Percentiles rank a stretch among this genome's conserved stretches.
phyloP scores from a whole-genome alignment of 1,140 invertebrate species.

The Drosophila aff. region DNA sequence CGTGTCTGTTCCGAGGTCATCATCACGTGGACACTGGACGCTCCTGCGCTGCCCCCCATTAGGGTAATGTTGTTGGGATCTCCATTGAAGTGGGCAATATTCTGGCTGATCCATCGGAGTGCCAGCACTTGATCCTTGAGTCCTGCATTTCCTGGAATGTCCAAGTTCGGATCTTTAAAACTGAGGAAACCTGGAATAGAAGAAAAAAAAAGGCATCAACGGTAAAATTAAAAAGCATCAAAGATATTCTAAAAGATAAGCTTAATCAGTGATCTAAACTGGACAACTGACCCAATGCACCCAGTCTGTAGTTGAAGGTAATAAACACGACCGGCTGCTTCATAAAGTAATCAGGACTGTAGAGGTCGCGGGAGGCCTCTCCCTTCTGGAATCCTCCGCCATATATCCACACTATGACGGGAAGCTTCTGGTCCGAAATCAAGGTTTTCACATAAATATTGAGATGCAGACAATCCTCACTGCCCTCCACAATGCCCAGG shows the following conservation, averaged over 20 bases:
- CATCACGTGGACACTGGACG: constrained; percentile 85
- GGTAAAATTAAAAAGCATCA: too few relatives aligned
- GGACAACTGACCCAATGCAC: constrained; percentile 84
- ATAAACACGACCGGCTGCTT: constrained; percentile 86
- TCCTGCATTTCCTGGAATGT: constrained; percentile 82
- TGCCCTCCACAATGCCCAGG: constrained; percentile 73
- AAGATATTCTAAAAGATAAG: too few relatives aligned
- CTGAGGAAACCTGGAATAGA: constrained; percentile 65
- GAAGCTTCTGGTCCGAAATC: constrained; percentile 66
- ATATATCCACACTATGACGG: constrained; percentile 89
- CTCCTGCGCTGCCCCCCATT: constrained; percentile 86
- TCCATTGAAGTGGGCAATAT: constrained; percentile 86
- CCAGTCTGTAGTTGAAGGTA: constrained; percentile 87
- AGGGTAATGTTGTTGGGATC: constrained; percentile 71
- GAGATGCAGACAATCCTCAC: constrained; percentile 93
- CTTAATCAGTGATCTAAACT: too few relatives aligned
- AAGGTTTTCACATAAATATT: constrained; percentile 89
- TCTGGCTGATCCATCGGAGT: constrained; percentile 87
- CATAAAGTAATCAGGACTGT: constrained; percentile 86
- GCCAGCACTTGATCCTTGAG: constrained; percentile 86
- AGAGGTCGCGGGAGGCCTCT: constrained; percentile 74
- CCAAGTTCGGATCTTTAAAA: constrained; percentile 73
- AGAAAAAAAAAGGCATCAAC: too few relatives aligned
- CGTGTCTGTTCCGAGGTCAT: constrained; percentile 85
- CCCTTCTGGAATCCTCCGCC: constrained; percentile 87